Base-by-base conservation (phyloP, 2,113 vertebrate species). In the Hirundichthys speculiger region DNA sequence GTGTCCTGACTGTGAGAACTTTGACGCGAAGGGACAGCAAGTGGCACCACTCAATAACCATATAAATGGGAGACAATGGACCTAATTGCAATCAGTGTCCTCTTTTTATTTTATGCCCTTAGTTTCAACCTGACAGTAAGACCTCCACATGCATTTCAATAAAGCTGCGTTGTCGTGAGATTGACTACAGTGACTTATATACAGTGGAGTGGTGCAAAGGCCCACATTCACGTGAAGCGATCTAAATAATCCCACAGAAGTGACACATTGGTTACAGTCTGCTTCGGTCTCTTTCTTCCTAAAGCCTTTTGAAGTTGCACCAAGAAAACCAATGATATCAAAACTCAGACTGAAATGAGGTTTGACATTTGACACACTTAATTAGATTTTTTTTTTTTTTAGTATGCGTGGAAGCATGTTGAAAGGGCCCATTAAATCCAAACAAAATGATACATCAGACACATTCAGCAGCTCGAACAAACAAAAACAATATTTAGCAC, bases 11-110 rank as follows among this genome's bases (percentile, higher is more conserved):
- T 90, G 91, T 92, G 91, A 91, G 92, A 93, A 94, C 85, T 90
- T 87, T 79, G 74, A 91, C 88, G 62, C 86, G 46, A 71, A 77
- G 79, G 75, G 70, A 75, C 80, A 67, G 50, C 60, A 27, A 82
- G 82, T 72, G 80, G 55, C 78, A 73, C 49, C 75, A 64, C 70
- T 90, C 91, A 91, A 93, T 94, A 93, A 93, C 94, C 93, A 92
- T 93, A 94, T 86, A 94, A 95, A 95, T 89, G 85, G 86, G 79
- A 64, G 78, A 89, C 89, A 92, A 93, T 59, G 59, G 83, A 9
- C 75, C 70, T 87, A 85, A 91, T 92, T 86, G 87, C 91, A 92
- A 93, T 93, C 83, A 76, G 58, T 81, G 72, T 69, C 84, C 75
- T 77, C 6, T 34, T 75, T 74, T 71, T 80, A 71, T 73, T 81